Conservation (phyloP, 2,797 vertebrate genomes). For the Brachyrhaphis roseni region DNA sequence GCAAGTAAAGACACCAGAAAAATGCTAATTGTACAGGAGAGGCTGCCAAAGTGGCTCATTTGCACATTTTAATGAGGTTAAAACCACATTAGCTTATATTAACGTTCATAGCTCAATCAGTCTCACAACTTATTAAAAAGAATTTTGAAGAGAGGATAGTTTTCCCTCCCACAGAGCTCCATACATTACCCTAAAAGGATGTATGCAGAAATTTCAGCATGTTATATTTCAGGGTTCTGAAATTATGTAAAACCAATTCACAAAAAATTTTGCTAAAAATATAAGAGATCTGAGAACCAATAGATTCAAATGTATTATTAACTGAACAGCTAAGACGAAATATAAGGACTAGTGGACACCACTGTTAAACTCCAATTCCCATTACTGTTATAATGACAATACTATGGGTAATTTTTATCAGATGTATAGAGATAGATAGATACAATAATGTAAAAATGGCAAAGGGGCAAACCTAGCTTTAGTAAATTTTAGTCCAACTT, state of each 20-base stretch:
- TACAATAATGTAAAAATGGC: not conserved
- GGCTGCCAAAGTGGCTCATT: not conserved
- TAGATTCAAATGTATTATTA: not conserved
- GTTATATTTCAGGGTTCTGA: not conserved
- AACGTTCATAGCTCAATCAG: not conserved
- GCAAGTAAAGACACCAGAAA: not conserved
- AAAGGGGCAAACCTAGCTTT: not conserved
- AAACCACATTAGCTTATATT: not conserved
- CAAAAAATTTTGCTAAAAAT: not conserved
- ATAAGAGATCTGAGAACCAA: not conserved
- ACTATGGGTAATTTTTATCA: no score
- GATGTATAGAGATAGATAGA: not conserved
- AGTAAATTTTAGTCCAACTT: not conserved
- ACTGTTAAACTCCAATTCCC: not conserved
- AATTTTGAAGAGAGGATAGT: not conserved
- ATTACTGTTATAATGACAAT: not conserved
- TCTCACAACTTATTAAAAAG: conserved; percentile 1
- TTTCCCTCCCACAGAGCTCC: not conserved
- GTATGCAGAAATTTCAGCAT: not conserved
- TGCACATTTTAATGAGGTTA: not conserved
- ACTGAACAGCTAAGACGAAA: not conserved
- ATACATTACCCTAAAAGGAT: not conserved
- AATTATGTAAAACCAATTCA: not conserved
- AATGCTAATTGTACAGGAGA: not conserved
- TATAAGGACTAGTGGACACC: not conserved